Base-by-base conservation (phyloP, 2,888 invertebrate species). In the Mechanitis messenoides region DNA sequence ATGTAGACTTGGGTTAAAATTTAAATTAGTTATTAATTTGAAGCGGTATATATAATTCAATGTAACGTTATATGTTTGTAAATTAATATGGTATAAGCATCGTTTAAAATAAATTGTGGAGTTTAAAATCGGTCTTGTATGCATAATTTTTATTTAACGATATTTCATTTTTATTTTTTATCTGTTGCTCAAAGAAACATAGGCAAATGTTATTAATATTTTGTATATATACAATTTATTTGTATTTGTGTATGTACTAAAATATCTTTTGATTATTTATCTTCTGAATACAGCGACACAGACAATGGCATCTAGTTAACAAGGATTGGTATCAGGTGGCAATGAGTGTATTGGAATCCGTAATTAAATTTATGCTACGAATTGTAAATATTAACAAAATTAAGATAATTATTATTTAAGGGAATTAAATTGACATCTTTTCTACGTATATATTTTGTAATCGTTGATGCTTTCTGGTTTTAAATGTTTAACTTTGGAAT, bases 241-340 rank as follows among this genome's bases (percentile, higher is more conserved):
- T 42, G 11, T 59, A 62, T 64, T 53, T 61, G 59, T 50, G 55
- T 64, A 55, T 53, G 50, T 64, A 60, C 60, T 75, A 76, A 79
- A 79, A 78, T 79, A 80, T 78, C 69, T 73, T 72, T 73, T 76
- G 77, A 78, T 79, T 78, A 78, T 79, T 74, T 74, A 70, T 70
- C 74, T 62, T 63, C 68, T 76, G 73, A 76, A 75, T 77, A 66
- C 66, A 62, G 67, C 20, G 20, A 69, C 69, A 70, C 69, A 66
- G 68, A 65, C 67, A 70, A 72, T 70, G 72, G 74, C 71, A 71
- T 60, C 69, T 73, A 77, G 76, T 77, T 78, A 80, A 72, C 73
- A 72, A 75, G 74, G 70, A 76, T 74, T 74, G 70, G 69, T 68
- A 71, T 74, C 72, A 71, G 75, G 78, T 79, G 76, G 76, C 74